These are phyloP conservation scores for Catharus fuscescens DNA, from an alignment of 2,113 vertebrate species.

Conservation along the genomic window DNA sequence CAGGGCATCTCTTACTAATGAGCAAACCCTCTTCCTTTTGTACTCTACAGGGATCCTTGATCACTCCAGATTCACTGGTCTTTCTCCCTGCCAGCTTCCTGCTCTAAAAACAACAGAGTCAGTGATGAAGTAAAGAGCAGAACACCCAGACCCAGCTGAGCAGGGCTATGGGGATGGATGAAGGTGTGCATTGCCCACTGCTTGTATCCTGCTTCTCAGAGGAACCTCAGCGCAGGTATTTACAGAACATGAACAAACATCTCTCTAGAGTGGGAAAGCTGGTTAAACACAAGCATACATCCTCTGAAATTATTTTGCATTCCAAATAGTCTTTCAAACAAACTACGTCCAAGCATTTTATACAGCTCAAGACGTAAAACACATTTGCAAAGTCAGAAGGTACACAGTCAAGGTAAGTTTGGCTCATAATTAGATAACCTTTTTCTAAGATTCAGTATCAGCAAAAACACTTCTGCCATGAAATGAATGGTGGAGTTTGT, in stretches of 20 bases:
- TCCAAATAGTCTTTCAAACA: neutral
- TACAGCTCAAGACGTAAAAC: neutral
- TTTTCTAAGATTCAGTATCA: neutral
- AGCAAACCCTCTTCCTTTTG: neutral
- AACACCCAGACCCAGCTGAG: neutral
- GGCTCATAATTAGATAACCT: neutral
- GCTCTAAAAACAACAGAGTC: neutral
- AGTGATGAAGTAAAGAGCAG: neutral
- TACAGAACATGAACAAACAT: neutral
- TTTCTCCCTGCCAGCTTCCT: neutral
- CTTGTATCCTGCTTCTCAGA: neutral
- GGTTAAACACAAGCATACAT: neutral
- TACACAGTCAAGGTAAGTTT: neutral
- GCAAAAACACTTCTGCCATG: neutral
- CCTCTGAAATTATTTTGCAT: neutral
- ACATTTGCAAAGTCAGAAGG: neutral
- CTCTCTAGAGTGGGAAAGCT: neutral
- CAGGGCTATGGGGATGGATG: neutral
- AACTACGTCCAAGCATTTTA: rapidly evolving
- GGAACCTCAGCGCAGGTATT: neutral
- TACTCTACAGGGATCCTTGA: neutral
- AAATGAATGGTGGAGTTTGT: neutral
- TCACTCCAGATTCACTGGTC: neutral
- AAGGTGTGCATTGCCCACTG: neutral
- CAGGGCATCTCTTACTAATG: neutral